These are phyloP conservation scores for Atta cephalotes DNA, from an alignment of 1,140 invertebrate species.

Conservation along the genomic window DNA sequence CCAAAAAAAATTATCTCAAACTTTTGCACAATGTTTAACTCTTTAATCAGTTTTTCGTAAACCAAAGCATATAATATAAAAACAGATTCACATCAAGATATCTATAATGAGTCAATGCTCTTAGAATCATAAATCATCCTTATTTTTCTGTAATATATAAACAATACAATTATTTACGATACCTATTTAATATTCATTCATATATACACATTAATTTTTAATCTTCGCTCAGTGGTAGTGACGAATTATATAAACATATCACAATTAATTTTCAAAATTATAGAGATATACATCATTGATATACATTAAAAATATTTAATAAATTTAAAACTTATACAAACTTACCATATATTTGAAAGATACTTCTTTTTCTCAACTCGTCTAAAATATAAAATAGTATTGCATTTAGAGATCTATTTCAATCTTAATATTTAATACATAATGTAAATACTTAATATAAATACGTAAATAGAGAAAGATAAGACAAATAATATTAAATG, in stretches of 20 bases:
- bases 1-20: neutral
- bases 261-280: conserved; percentile 71
- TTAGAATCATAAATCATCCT: neutral
- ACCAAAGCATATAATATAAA: neutral
- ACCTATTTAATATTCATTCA: neutral
- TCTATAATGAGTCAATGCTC: neutral
- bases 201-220: conserved; percentile 9
- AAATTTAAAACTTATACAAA: conserved; percentile 11
- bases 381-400: conserved; percentile 30
- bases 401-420: neutral
- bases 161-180: neutral
- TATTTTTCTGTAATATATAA: neutral
- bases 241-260: conserved; percentile 79
- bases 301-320: conserved; percentile 8
- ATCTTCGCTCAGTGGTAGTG: conserved; percentile 82
- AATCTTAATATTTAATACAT: neutral
- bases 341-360: conserved; percentile 5
- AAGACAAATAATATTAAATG: conserved; percentile 75
- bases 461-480: conserved; percentile 79
- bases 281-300: conserved; percentile 75
- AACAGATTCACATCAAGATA: neutral
- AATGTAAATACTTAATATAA: neutral
- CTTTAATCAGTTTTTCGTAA: neutral
- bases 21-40: neutral
- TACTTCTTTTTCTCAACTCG: neutral